Evolutionary conservation across 1,140 invertebrate species (phyloP), one percentile per base, ranked within the genome.

Genomic region (Camponotus pennsylvanicus): DNA sequence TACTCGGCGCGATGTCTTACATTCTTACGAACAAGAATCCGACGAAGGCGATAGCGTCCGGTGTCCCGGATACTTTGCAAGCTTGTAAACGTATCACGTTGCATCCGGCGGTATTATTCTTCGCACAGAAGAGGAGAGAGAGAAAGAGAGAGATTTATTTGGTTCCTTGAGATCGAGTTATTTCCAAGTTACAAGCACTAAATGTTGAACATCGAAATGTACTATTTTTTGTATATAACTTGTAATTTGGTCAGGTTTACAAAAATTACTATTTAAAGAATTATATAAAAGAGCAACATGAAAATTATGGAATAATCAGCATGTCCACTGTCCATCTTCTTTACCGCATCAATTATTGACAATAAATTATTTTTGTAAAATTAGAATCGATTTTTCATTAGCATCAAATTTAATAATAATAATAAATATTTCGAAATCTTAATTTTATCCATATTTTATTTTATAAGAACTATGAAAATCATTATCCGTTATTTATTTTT

Each of bases 71-170:
- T 57, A 83, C 79, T 83, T 83, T 75, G 69, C 79, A 75, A 75
- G 69, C 79, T 83, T 75, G 79, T 83, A 83, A 83, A 83, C 69
- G 52, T 82, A 71, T 82, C 67, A 67, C 52, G 69, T 27, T 55
- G 69, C 79, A 75, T 73, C 40, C 69, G 69, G 32, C 40, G 55
- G 5, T 40, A 57, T 83, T 63, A 73, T 75, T 75, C 79, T 83
- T 18, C 69, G 8, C 3, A 21, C 15, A 52, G 18, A 6, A 80
- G 15, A 32, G 21, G 34, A 7, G 6, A 63, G 8, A 21, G 52
- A 71, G 15, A n/a, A 27, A 18, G 7, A 57, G 34, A 8, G n/a
- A 83, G 79, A 83, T 83, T 83, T 83, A 83, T 83, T 83, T 42
- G 59, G 18, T 73, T 75, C 55, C 63, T 40, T 45, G 40, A 13